Conservation (phyloP, 2,113 vertebrate species). For the Phaethornis superciliosus region DNA sequence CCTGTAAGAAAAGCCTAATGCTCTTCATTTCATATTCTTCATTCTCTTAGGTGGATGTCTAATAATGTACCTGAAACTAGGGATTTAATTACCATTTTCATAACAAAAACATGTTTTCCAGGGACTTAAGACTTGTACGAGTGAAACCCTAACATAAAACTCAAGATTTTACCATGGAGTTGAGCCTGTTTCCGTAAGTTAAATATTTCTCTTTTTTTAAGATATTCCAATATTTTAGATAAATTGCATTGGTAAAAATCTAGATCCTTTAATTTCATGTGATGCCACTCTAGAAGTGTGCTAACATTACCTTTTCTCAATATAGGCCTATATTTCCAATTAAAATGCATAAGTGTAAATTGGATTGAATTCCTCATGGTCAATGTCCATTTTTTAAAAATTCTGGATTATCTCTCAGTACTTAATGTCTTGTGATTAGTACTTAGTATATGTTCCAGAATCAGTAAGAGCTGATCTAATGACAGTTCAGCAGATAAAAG, state of each 20-base stretch:
- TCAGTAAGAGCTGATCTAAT: not conserved
- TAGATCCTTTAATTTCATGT: not conserved
- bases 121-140: not conserved
- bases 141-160: not conserved
- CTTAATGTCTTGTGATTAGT: not conserved
- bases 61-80: not conserved
- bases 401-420: not conserved
- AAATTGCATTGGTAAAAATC: not conserved
- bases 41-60: not conserved
- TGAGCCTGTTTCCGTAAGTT: not conserved
- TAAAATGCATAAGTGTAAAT: not conserved
- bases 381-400: not conserved
- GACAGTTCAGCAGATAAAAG: not conserved
- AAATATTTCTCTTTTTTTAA: not conserved
- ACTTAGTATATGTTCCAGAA: not conserved
- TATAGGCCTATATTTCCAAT: not conserved
- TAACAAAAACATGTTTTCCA: not conserved
- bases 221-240: not conserved
- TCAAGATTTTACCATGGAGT: not conserved
- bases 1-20: slow-evolving; percentile 11
- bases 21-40: slow-evolving; percentile 40
- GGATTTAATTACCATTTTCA: not conserved
- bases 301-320: not conserved
- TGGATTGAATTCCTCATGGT: not conserved
- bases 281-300: not conserved